Evolutionary conservation across 1,140 invertebrate genomes (phyloP).

Genomic region (Samia ricini): DNA sequence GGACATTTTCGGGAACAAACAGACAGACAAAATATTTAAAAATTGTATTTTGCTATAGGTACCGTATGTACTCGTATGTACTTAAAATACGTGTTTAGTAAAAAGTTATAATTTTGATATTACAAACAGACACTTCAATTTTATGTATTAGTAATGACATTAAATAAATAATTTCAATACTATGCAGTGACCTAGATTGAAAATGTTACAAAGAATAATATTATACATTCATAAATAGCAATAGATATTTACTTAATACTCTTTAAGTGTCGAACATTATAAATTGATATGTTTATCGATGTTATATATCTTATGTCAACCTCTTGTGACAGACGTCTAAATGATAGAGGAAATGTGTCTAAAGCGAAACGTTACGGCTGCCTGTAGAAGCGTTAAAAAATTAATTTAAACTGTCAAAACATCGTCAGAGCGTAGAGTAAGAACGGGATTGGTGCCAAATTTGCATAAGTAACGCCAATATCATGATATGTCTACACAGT

Average conservation of each 20-base stretch:
- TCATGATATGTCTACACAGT: background rate
- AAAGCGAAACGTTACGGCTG: constrained; percentile 1
- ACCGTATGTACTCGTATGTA: no score
- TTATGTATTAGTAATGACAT: no score
- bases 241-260: background rate
- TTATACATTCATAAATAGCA: no score
- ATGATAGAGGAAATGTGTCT: constrained; percentile 8
- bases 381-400: constrained; percentile 11
- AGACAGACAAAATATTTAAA: no score
- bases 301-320: background rate
- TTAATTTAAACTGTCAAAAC: constrained; percentile 35
- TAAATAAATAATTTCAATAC: no score
- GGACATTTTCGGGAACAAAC: no score
- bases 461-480: constrained; percentile 27
- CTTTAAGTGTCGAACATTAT: background rate
- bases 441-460: constrained; percentile 26
- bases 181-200: no score
- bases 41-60: no score
- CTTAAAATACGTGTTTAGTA: no score
- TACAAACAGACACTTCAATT: no score
- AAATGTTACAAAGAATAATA: no score
- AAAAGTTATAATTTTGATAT: no score
- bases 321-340: constrained; percentile 8
- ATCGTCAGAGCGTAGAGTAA: constrained; percentile 24
- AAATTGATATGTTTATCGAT: background rate